phyloP scores from a whole-genome alignment of 1,140 invertebrate genomes.

The Popillia japonica region DNA sequence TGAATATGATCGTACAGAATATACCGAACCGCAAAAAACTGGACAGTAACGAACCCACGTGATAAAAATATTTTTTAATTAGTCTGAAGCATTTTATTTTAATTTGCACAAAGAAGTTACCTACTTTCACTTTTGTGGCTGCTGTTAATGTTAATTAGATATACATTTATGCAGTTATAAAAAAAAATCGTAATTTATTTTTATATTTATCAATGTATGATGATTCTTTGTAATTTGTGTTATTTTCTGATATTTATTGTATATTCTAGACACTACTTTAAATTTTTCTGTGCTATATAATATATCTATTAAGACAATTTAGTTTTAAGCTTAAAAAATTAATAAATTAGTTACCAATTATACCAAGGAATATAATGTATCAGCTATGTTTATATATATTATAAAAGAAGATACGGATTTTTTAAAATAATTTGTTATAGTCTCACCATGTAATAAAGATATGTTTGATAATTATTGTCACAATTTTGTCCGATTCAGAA shows the following conservation, averaged over 20 bases:
- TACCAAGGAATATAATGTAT: no score
- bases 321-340: no score
- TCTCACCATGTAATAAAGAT: no score
- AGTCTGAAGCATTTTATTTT: background rate
- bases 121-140: no score
- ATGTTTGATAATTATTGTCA: no score
- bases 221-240: background rate
- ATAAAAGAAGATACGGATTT: no score
- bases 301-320: no score
- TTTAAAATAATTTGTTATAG: no score
- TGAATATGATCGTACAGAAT: constrained; percentile 73
- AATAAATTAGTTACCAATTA: no score
- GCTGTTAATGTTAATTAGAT: background rate
- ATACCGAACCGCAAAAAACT: constrained; percentile 59
- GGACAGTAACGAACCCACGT: constrained; percentile 44
- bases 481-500: no score
- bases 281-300: no score
- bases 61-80: constrained; percentile 13
- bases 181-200: background rate
- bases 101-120: background rate
- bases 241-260: background rate
- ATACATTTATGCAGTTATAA: background rate
- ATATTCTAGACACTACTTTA: background rate
- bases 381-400: no score
- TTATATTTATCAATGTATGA: background rate